These are phyloP conservation scores for Actenoides hombroni DNA, from an alignment of 2,113 vertebrate genomes.

Conservation along the genomic window DNA sequence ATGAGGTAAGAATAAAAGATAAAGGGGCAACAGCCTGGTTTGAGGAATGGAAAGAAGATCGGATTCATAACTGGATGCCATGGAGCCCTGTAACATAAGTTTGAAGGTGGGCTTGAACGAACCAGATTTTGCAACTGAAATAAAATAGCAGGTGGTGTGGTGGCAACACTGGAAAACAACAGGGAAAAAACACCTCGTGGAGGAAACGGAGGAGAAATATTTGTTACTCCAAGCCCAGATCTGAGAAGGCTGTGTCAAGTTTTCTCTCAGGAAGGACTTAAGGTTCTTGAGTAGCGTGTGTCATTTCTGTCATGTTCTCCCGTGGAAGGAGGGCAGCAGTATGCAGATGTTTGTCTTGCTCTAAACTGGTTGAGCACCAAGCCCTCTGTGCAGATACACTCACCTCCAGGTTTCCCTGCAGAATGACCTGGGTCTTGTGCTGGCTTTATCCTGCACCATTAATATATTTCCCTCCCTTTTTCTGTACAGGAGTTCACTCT, in stretches of 20 bases:
- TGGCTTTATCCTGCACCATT: background rate
- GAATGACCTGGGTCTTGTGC: background rate
- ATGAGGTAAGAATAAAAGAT: conserved; percentile 54
- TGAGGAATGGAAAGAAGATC: conserved; percentile 23
- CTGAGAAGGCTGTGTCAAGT: background rate
- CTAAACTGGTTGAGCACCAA: background rate
- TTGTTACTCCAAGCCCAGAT: background rate
- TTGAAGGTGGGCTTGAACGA: background rate
- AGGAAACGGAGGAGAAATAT: background rate
- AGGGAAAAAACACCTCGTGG: background rate
- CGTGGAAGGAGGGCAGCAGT: background rate
- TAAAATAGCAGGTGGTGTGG: conserved; percentile 8
- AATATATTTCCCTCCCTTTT: background rate
- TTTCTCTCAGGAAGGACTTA: background rate
- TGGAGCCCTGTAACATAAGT: background rate
- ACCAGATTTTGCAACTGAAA: background rate
- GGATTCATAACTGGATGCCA: background rate
- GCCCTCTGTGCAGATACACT: background rate
- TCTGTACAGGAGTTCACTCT: background rate
- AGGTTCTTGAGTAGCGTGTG: background rate
- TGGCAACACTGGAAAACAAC: background rate
- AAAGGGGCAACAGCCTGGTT: conserved; percentile 9
- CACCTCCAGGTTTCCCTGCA: background rate
- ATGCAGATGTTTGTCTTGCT: background rate
- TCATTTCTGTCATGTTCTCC: background rate